Evolutionary conservation across 2,888 invertebrate genomes (phyloP).

Genomic region (Stomorhina lunata): DNA sequence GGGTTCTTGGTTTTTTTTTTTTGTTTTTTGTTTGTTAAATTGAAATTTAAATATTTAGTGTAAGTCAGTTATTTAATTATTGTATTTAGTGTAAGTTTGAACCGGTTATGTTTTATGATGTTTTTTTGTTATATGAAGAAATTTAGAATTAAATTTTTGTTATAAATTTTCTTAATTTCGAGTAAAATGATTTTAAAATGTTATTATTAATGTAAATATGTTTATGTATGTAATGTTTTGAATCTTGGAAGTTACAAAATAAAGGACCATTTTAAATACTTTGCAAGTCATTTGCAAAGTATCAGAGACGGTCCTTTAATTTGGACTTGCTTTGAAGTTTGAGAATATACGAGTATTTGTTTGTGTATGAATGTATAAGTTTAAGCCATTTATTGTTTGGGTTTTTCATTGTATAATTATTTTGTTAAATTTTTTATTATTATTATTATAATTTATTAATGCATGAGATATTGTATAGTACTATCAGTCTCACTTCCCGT

Average conservation of each 20-base stretch:
- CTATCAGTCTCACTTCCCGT: slow-evolving; percentile 78
- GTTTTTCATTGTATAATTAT: slow-evolving; percentile 44
- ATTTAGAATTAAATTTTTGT: slow-evolving; percentile 2
- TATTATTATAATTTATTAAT: slow-evolving; percentile 46
- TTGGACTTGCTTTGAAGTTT: no score
- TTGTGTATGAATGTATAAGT: neutral
- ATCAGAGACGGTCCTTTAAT: no score
- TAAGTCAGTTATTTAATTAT: no score
- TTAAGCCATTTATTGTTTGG: slow-evolving; percentile 45
- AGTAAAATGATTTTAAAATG: neutral
- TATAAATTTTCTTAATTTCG: neutral
- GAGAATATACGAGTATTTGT: neutral
- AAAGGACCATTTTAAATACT: no score
- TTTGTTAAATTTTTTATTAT: slow-evolving; percentile 11
- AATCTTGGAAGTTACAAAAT: no score
- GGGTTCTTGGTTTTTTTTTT: neutral
- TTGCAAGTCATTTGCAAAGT: no score
- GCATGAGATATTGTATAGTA: slow-evolving; percentile 71
- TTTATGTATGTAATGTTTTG: no score
- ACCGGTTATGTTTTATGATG: neutral
- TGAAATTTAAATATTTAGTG: no score
- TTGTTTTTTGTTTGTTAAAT: neutral
- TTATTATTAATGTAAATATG: neutral
- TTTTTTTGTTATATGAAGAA: slow-evolving; percentile 20
- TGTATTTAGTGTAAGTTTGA: slow-evolving; percentile 6